Evolutionary conservation across 2,113 vertebrate species (phyloP).

Genomic region (Toxostoma redivivum): DNA sequence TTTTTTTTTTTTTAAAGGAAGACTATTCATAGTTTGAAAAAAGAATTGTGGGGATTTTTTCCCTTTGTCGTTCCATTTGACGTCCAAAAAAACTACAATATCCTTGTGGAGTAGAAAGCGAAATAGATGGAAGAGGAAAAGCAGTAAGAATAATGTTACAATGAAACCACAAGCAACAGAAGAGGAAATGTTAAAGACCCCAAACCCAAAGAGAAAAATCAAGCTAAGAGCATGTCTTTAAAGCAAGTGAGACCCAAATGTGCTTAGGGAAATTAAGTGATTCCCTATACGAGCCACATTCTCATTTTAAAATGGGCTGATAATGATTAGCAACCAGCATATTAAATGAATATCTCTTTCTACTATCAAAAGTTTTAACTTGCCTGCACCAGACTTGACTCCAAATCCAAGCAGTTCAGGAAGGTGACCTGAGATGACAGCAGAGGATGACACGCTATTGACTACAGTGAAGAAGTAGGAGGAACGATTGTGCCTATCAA

Average conservation of each 20-base stretch:
- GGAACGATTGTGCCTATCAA: conserved; percentile 41
- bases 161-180: conserved; percentile 70
- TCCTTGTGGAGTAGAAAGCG: conserved; percentile 63
- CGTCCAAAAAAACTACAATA: conserved; percentile 64
- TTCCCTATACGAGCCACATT: conserved; percentile 41
- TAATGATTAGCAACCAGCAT: conserved; percentile 57
- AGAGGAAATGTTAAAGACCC: conserved; percentile 68
- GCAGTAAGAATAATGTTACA: conserved; percentile 64
- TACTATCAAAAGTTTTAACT: conserved; percentile 53
- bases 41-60: conserved; percentile 66
- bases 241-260: conserved; percentile 56
- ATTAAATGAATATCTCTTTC: conserved; percentile 52
- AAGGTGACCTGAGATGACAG: conserved; percentile 57
- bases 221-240: conserved; percentile 42
- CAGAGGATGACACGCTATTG: conserved; percentile 39
- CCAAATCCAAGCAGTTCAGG: conserved; percentile 37
- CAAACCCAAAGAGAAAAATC: conserved; percentile 67
- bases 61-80: conserved; percentile 65
- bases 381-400: conserved; percentile 46
- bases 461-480: conserved; percentile 54
- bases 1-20: conserved; percentile 53
- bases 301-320: conserved; percentile 53
- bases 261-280: conserved; percentile 61
- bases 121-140: conserved; percentile 70
- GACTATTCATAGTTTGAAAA: conserved; percentile 70